Evolutionary conservation across 2,888 invertebrate genomes (phyloP).

Genomic region (Lypha dubia): DNA sequence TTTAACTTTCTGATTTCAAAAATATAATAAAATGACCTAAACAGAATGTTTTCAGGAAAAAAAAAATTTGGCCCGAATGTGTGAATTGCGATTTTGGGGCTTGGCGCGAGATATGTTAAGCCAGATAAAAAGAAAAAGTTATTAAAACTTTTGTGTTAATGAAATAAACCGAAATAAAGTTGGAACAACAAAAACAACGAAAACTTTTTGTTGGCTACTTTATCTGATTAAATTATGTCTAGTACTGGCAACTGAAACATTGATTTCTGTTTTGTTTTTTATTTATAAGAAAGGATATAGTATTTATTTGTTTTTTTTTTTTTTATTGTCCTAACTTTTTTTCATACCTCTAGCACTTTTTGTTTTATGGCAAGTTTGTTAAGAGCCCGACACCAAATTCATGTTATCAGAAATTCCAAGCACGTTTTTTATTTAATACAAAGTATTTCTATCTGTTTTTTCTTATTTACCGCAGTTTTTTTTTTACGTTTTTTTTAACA

Average conservation of each 20-base stretch:
- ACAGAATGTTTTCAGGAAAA: too few species aligned
- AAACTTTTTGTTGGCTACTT: slow-evolving; percentile 11
- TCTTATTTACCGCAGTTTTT: neutral
- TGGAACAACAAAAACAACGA: neutral
- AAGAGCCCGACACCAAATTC: slow-evolving; percentile 7
- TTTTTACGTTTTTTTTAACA: slow-evolving; percentile 5
- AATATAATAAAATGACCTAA: too few species aligned
- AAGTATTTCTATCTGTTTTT: slow-evolving; percentile 1
- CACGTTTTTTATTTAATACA: slow-evolving; percentile 54
- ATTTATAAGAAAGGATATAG: neutral
- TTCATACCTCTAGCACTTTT: neutral
- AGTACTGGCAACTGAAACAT: neutral
- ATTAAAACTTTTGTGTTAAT: slow-evolving; percentile 43
- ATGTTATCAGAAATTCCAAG: slow-evolving; percentile 52
- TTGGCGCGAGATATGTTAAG: too few species aligned
- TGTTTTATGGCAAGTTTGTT: neutral
- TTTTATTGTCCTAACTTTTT: neutral
- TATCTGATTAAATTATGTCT: slow-evolving; percentile 16
- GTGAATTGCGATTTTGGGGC: too few species aligned
- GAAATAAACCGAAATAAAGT: slow-evolving; percentile 46
- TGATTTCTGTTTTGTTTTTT: neutral
- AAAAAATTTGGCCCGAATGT: too few species aligned
- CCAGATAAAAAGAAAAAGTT: slow-evolving; percentile 39
- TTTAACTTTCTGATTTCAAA: too few species aligned
- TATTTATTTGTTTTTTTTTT: neutral